Evolutionary conservation across 2,113 vertebrate genomes (phyloP).

Genomic region (Chaetodon trifascialis): DNA sequence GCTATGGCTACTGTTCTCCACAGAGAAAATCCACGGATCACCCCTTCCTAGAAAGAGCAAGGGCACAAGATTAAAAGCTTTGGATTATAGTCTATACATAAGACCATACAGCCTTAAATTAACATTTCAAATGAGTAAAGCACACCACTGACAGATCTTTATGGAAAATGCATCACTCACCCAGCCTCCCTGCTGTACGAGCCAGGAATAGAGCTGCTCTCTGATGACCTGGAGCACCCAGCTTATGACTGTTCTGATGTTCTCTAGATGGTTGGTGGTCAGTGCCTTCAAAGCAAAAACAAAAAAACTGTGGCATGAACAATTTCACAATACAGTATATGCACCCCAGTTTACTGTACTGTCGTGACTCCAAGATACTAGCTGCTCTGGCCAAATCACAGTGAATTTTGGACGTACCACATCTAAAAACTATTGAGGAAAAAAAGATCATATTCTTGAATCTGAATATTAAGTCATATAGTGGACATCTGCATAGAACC

Average conservation of each 20-base stretch:
- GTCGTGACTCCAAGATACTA: too few relatives aligned
- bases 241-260: constrained; percentile 77
- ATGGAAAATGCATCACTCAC: constrained; percentile 67
- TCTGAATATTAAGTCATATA: too few relatives aligned
- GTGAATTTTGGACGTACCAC: too few relatives aligned
- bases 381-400: background rate
- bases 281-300: constrained; percentile 74
- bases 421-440: too few relatives aligned
- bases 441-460: too few relatives aligned
- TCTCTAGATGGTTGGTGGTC: constrained; percentile 79
- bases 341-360: background rate
- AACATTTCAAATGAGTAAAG: background rate
- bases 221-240: constrained; percentile 85
- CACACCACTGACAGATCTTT: background rate
- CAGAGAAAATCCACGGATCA: constrained; percentile 71
- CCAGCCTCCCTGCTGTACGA: constrained; percentile 86
- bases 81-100: fast-evolving
- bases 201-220: constrained; percentile 78
- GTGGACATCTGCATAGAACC: too few relatives aligned
- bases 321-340: background rate
- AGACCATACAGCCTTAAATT: background rate
- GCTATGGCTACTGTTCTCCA: constrained; percentile 77
- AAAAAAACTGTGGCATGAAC: background rate
- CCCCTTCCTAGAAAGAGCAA: constrained; percentile 68
- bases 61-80: background rate